Evolutionary conservation across 2,797 vertebrate genomes (phyloP), one percentile per base, ranked within the genome.

Genomic region (Mergus octosetaceus): DNA sequence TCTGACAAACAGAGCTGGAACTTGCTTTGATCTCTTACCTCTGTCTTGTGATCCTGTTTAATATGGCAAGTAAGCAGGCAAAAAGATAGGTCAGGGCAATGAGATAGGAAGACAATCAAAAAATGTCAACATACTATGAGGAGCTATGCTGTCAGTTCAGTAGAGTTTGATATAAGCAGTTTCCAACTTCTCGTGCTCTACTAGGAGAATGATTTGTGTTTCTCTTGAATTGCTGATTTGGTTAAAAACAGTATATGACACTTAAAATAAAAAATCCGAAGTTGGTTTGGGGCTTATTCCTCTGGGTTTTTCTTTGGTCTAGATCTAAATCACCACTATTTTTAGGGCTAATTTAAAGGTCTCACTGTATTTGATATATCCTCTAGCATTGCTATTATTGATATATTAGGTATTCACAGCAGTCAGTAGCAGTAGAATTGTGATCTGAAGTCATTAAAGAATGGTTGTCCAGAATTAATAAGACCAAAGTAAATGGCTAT

Each of bases 91-190:
- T 27, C 39, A 61, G 28, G 38, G 41, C 66, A 86, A 83, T 49
- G 57, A 69, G 39, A 34, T 13, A 51, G 34, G 49, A 88, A 88
- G 56, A 43, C 1, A 1, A 53, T 66, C 3, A 88, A n/a, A 69
- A 73, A 61, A 21, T 21, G 36, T 75, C 28, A 8, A 7, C 0
- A 0, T 76, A 2, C 12, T 47, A 5, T 47, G 0, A 0, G 66
- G 13, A 69, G 32, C n/a, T 53, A 8, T 4, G 14, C 47, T 85
- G 45, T 32, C 60, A 32, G 70, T 43, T 86, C 30, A 77, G 12
- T 25, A 87, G 25, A 19, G 11, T 21, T 87, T 89, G 14, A 9
- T 3, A 6, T 39, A 30, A 18, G 2, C 15, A 39, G 1, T 73
- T 62, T 72, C 30, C 47, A 73, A 12, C 13, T 51, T 77, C 12